Conservation (phyloP, 2,113 vertebrate species). For the Chelonoidis abingdonii region DNA sequence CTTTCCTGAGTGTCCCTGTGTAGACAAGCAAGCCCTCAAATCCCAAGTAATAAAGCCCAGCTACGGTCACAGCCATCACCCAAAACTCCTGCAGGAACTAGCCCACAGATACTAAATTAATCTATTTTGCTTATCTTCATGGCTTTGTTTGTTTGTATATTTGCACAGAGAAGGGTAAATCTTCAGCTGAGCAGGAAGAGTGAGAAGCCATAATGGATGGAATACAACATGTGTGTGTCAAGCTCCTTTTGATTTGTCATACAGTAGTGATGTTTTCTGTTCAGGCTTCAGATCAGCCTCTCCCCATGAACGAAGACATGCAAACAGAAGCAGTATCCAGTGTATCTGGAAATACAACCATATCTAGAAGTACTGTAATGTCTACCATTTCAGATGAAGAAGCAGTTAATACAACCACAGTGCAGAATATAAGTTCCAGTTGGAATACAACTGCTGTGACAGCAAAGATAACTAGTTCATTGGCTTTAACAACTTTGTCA, state of each 20-base stretch:
- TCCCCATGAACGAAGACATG: neutral
- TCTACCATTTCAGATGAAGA: neutral
- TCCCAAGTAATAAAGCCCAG: neutral
- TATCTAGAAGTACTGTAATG: neutral
- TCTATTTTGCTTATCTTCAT: neutral
- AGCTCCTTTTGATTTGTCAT: neutral
- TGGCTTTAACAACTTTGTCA: neutral
- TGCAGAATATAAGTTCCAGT: neutral
- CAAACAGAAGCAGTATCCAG: neutral
- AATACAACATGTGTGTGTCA: neutral
- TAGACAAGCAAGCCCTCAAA: neutral
- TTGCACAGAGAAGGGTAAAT: neutral
- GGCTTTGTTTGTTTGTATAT: neutral
- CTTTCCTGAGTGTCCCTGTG: neutral
- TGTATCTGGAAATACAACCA: neutral
- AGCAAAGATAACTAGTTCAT: neutral
- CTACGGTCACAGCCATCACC: neutral
- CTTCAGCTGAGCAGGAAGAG: neutral
- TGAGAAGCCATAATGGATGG: neutral
- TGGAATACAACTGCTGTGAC: neutral
- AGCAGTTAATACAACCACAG: neutral
- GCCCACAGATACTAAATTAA: neutral
- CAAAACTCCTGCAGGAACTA: neutral
- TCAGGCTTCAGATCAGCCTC: neutral
- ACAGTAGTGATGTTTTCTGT: neutral